These are phyloP conservation scores for Elephantulus edwardii DNA, from an alignment of 2,113 vertebrate genomes.

Conservation along the genomic window DNA sequence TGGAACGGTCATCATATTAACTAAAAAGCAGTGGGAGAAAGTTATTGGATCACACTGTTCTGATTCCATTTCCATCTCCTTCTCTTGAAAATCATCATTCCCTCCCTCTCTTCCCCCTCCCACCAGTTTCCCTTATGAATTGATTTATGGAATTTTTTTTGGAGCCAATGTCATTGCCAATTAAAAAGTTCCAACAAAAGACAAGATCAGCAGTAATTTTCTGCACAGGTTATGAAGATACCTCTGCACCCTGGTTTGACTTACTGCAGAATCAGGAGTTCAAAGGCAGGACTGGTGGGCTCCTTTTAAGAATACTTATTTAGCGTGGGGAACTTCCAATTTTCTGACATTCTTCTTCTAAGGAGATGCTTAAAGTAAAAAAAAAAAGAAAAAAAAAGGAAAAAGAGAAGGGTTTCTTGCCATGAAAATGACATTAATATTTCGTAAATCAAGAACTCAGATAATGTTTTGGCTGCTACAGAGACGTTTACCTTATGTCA, in stretches of 20 bases:
- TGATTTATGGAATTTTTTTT: not conserved
- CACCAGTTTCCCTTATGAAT: not conserved
- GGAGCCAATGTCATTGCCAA: not conserved
- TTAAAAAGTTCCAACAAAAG: conserved; percentile 1
- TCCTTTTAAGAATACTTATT: conserved; percentile 60
- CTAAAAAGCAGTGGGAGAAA: not conserved
- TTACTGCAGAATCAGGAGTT: conserved; percentile 55
- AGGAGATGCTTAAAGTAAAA: conserved; percentile 69
- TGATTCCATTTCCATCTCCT: not conserved
- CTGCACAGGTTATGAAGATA: not conserved
- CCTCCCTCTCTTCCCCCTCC: not conserved
- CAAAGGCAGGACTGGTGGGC: conserved; percentile 25
- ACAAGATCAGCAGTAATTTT: not conserved
- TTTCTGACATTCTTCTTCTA: conserved; percentile 77
- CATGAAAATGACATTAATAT: conserved; percentile 82
- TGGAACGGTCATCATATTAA: not conserved
- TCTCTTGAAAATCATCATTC: not conserved
- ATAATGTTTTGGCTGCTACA: conserved; percentile 80
- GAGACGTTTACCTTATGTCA: conserved; percentile 81
- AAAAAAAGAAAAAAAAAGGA: conserved; percentile 8
- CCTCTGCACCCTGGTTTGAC: conserved; percentile 21
- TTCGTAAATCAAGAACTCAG: conserved; percentile 79
- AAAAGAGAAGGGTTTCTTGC: conserved; percentile 70
- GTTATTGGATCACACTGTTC: not conserved
- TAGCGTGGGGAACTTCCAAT: conserved; percentile 55